phyloP scores from a whole-genome alignment of 2,113 vertebrate genomes.

The Poeciliopsis prolifica region DNA sequence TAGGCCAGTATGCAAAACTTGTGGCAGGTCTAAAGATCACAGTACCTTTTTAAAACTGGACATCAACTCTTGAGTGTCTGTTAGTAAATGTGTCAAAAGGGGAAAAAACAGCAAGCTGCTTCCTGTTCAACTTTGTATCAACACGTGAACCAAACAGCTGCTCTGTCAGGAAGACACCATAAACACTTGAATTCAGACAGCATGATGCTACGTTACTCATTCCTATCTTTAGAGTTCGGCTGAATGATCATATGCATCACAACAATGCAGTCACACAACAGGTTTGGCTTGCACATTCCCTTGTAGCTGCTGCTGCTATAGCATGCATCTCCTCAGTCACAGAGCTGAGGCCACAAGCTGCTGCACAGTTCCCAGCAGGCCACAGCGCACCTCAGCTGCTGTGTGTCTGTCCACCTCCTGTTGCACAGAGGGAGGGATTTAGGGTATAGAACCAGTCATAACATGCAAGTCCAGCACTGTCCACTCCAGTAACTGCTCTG shows the following conservation, averaged over 20 bases:
- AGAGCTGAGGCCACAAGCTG: slow-evolving; percentile 40
- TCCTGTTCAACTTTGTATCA: slow-evolving; percentile 17
- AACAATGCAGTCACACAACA: slow-evolving; percentile 15
- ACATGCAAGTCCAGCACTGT: slow-evolving; percentile 14
- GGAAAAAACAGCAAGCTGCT: slow-evolving; percentile 39
- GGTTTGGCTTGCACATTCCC: slow-evolving; percentile 30
- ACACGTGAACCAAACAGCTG: slow-evolving; percentile 19
- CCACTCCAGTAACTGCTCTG: slow-evolving; percentile 10
- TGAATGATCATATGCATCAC: neutral
- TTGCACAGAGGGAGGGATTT: slow-evolving; percentile 64
- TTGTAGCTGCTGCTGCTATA: slow-evolving; percentile 19
- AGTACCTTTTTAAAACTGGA: slow-evolving; percentile 27
- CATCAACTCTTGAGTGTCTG: slow-evolving; percentile 27
- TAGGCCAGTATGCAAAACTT: neutral
- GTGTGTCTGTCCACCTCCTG: slow-evolving; percentile 72
- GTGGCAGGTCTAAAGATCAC: neutral
- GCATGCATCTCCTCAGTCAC: slow-evolving; percentile 32
- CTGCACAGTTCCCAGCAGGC: slow-evolving; percentile 64
- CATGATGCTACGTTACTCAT: slow-evolving; percentile 41
- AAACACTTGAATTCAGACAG: slow-evolving; percentile 20
- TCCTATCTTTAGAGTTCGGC: slow-evolving; percentile 5
- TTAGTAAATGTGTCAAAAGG: slow-evolving; percentile 45
- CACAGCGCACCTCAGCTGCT: slow-evolving; percentile 62
- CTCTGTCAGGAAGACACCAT: slow-evolving; percentile 8
- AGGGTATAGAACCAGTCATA: slow-evolving; percentile 31